Conservation (phyloP, 2,797 vertebrate genomes). For the Enteromius paludinosus region DNA sequence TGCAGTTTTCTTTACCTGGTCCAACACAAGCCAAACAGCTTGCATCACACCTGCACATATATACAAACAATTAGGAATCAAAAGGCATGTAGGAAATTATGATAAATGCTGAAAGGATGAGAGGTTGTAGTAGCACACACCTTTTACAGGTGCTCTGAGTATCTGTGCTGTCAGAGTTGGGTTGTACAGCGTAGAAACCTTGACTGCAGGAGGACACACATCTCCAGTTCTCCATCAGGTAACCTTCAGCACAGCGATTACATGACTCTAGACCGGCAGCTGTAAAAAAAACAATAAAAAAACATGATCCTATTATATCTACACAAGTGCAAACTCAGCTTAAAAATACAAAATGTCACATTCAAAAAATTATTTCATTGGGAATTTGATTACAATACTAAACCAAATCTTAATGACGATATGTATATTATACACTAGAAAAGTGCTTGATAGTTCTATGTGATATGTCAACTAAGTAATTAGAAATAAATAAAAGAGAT, state of each 20-base stretch:
- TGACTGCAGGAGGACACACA: constrained; percentile 88
- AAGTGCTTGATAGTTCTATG: neutral
- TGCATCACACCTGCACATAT: constrained; percentile 85
- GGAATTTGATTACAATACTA: neutral
- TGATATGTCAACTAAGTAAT: neutral
- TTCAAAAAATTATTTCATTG: neutral
- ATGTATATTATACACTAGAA: neutral
- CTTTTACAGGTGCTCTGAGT: constrained; percentile 84
- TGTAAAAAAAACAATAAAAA: constrained; percentile 60
- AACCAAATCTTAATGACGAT: neutral
- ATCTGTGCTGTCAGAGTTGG: constrained; percentile 78
- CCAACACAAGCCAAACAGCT: constrained; percentile 92
- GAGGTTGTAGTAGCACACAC: constrained; percentile 69
- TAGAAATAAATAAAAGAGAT: neutral
- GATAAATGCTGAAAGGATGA: neutral
- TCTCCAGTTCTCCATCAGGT: constrained; percentile 90
- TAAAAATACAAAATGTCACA: neutral
- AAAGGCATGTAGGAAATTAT: neutral
- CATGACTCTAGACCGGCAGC: constrained; percentile 88
- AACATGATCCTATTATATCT: neutral
- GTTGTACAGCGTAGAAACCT: constrained; percentile 84
- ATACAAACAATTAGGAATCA: constrained; percentile 49
- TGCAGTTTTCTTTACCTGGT: constrained; percentile 86
- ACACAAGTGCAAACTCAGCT: constrained; percentile 21
- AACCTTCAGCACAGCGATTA: constrained; percentile 85